These are phyloP conservation scores for Idaea straminata DNA, from an alignment of 2,888 invertebrate species.

Conservation along the genomic window DNA sequence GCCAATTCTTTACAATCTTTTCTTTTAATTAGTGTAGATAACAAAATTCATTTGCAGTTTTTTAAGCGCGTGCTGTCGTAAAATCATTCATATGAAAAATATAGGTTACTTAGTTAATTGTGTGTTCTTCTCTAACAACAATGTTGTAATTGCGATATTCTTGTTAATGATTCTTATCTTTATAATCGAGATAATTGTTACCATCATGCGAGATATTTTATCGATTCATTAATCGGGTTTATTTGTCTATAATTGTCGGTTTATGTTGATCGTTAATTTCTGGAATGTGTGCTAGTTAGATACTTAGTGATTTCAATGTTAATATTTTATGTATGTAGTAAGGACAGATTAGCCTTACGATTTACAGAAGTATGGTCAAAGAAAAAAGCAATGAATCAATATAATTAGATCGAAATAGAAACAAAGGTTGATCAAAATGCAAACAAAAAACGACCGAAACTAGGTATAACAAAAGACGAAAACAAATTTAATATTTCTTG, in stretches of 20 bases:
- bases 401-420: no score
- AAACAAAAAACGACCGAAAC: no score
- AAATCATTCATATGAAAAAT: constrained; percentile 30
- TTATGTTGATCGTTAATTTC: background rate
- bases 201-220: background rate
- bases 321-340: background rate
- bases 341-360: no score
- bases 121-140: constrained; percentile 15
- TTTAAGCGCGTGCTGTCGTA: constrained; percentile 16
- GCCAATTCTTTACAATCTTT: no score
- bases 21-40: no score
- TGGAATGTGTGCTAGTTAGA: background rate
- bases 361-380: no score
- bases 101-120: constrained; percentile 14
- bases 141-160: constrained; percentile 7
- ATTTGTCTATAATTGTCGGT: constrained; percentile 9
- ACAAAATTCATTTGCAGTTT: background rate
- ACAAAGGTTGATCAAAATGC: no score
- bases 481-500: no score
- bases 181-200: background rate
- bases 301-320: background rate
- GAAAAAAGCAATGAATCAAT: no score
- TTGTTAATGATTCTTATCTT: constrained; percentile 9
- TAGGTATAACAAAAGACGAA: no score
- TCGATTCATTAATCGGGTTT: constrained; percentile 3